Percentiles rank a stretch among this genome's conserved stretches.
Conservation (phyloP, 2,797 vertebrate species). For the Margarornis squamiger region DNA sequence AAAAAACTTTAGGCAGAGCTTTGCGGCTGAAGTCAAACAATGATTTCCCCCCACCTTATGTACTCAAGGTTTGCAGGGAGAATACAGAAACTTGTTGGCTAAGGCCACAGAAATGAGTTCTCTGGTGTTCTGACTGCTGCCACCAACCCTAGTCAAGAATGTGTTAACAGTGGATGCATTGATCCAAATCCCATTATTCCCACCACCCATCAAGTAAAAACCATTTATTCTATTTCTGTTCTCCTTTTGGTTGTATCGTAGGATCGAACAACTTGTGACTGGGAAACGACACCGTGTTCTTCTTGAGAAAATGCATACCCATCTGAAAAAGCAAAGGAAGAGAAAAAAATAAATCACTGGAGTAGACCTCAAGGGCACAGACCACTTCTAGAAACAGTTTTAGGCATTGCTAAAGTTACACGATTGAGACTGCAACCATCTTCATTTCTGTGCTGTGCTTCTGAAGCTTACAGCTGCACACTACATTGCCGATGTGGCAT, state of each 20-base stretch:
- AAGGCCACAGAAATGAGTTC: conserved; percentile 82
- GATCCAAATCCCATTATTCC: conserved; percentile 52
- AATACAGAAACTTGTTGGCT: conserved; percentile 73
- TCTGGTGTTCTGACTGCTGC: conserved; percentile 65
- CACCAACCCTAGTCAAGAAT: conserved; percentile 49
- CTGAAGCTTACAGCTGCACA: accelerated
- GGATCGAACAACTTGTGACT: conserved; percentile 94
- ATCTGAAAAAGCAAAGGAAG: conserved; percentile 78
- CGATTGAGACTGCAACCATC: background rate
- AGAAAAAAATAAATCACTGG: background rate
- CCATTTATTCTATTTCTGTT: conserved; percentile 82
- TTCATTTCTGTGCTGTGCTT: background rate
- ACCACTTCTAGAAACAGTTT: background rate
- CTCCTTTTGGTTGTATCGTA: conserved; percentile 95
- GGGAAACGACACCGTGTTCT: conserved; percentile 95
- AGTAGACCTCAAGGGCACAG: background rate
- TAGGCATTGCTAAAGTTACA: background rate
- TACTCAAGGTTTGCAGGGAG: conserved; percentile 38
- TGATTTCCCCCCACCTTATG: background rate
- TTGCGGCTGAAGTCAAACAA: conserved; percentile 47
- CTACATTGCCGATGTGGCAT: accelerated
- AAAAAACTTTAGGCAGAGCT: conserved; percentile 73
- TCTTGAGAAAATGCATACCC: conserved; percentile 99
- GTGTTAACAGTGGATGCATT: conserved; percentile 61
- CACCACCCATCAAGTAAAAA: background rate